A percentile compares a stretch with the other conserved stretches of the same genome.
Conservation (phyloP, 2,797 vertebrate genomes). For the Aotus griseimembra region DNA sequence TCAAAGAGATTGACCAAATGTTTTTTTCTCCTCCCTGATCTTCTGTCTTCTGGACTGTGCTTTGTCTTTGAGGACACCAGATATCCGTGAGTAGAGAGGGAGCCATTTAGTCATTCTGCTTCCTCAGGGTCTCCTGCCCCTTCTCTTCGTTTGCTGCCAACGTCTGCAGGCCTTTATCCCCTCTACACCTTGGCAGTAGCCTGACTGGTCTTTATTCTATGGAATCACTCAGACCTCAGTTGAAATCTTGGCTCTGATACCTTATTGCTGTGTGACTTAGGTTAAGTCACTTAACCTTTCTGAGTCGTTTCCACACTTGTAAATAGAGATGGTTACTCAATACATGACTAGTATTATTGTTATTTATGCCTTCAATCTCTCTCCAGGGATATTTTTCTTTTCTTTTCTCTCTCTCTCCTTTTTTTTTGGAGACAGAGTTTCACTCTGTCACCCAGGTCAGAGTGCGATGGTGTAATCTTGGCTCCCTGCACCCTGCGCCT, state of each 20-base stretch:
- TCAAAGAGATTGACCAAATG: neutral
- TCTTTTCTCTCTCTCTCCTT: too few relatives aligned
- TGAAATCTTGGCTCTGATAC: neutral
- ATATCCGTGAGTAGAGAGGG: neutral
- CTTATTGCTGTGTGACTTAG: neutral
- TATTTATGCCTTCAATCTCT: neutral
- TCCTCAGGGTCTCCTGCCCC: neutral
- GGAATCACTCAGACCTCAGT: neutral
- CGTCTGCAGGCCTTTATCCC: neutral
- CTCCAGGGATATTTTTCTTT: neutral
- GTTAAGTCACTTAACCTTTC: neutral
- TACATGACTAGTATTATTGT: neutral
- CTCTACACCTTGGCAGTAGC: neutral
- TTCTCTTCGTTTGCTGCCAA: neutral
- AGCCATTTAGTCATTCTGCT: neutral
- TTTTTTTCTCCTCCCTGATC: neutral
- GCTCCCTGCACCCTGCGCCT: too few relatives aligned
- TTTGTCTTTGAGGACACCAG: neutral
- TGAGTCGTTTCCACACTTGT: neutral
- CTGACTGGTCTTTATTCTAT: neutral
- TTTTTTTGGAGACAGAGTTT: too few relatives aligned
- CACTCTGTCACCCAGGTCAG: too few relatives aligned
- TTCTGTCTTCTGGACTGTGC: neutral
- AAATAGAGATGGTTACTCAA: neutral
- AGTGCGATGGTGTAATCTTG: too few relatives aligned